Evolutionary conservation across 92 coral and sea anemone species (phyloP), one percentile per base, ranked within the genome.

Genomic region (Parazoanthus atlanticus): DNA sequence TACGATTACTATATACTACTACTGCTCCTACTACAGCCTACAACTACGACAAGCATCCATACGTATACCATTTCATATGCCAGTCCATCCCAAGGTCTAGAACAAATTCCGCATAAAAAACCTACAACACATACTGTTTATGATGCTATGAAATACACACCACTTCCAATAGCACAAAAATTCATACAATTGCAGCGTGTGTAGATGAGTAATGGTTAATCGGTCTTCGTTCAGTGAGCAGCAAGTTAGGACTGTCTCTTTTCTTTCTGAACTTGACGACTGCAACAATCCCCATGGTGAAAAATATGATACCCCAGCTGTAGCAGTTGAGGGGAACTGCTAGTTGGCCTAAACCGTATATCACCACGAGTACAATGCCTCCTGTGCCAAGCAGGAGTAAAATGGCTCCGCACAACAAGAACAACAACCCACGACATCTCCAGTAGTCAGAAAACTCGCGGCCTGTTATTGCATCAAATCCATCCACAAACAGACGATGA

Each of bases 401-500:
- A 40, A 81, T 9, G 13, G 21, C 75, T 6, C 86, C 86, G 10
- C 72, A 61, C 19, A 81, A 21, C 86, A 81, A 6, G 10, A 64
- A 31, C 23, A 81, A 2, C 29, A 31, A 29, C 15, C 74, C 86
- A 40, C 86, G 86, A n/a, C 28, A 66, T 40, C 86, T 36, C 86
- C 86, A 81, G 30, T 19, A 81, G 19, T 64, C 54, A 21, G 56
- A 81, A 64, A 33, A 81, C 49, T 81, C 86, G 2, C 74, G 74
- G 16, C 86, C 86, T 9, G 86, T 81, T 9, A 16, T n/a, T 23
- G 36, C 75, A 36, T 81, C 86, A 66, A 64, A 31, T 29, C 86
- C 86, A 23, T 81, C 86, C 54, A 81, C 86, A 81, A 81, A 81
- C 86, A 81, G 9, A 25, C 86, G 86, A 19, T 81, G 86, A 64